Percentiles rank a stretch among this genome's conserved stretches.
phyloP scores from a whole-genome alignment of 2,888 invertebrate genomes.

The Hydrotaea diabolus region DNA sequence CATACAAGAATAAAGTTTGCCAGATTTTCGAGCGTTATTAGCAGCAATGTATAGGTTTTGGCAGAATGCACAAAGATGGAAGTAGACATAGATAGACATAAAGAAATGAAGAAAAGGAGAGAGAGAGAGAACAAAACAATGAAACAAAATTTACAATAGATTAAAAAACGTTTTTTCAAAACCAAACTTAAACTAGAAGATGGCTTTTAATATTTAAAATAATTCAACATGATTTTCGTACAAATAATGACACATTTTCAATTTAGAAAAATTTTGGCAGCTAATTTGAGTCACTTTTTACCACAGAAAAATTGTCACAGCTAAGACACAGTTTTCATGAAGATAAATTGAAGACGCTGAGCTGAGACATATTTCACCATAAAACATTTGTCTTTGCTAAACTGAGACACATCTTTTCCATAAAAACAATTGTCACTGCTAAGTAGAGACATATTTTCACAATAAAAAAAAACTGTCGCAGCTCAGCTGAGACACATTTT shows the following conservation, averaged over 20 bases:
- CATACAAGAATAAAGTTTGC: conserved; percentile 54
- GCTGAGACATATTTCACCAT: too few relatives aligned
- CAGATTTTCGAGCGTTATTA: conserved; percentile 37
- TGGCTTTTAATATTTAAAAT: too few relatives aligned
- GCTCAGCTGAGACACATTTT: background rate
- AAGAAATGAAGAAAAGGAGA: conserved; percentile 39
- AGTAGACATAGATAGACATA: conserved; percentile 62
- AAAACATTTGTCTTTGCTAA: background rate
- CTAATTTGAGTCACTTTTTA: too few relatives aligned
- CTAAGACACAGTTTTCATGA: too few relatives aligned
- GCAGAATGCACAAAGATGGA: conserved; percentile 16
- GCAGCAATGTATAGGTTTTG: conserved; percentile 23
- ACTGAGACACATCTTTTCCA: background rate
- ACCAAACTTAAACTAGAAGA: too few relatives aligned
- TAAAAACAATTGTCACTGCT: background rate
- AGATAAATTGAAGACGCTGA: too few relatives aligned
- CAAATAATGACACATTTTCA: too few relatives aligned
- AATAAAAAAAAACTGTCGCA: background rate
- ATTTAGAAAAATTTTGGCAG: too few relatives aligned
- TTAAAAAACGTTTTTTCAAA: background rate
- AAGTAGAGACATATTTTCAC: background rate
- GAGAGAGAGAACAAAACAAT: conserved; percentile 44
- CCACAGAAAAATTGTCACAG: too few relatives aligned
- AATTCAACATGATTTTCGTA: too few relatives aligned
- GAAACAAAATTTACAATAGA: conserved; percentile 44